Evolutionary conservation across 2,113 vertebrate genomes (phyloP).

Genomic region (Tautogolabrus adspersus): DNA sequence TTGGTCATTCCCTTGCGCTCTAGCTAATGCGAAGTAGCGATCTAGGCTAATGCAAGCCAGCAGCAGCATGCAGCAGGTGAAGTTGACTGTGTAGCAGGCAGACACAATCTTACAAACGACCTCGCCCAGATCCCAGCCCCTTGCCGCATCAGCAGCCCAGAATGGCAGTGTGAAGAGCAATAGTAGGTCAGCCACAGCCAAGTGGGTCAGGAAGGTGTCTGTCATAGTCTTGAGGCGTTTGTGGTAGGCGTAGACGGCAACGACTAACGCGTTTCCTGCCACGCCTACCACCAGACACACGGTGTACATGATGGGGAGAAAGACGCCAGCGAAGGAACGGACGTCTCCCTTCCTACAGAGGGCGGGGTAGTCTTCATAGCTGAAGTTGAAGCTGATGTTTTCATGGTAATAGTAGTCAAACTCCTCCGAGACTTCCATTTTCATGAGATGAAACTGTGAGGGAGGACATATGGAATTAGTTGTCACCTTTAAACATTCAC

Average conservation of each 20-base stretch:
- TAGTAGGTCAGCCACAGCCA: conserved; percentile 91
- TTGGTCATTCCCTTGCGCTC: conserved; percentile 22
- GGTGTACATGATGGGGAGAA: conserved; percentile 88
- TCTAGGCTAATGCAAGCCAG: conserved; percentile 94
- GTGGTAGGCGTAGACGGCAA: conserved; percentile 88
- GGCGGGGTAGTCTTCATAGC: conserved; percentile 86
- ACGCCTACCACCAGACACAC: conserved; percentile 87
- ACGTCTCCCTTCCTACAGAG: conserved; percentile 90
- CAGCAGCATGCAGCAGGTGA: conserved; percentile 93
- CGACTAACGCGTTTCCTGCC: conserved; percentile 88
- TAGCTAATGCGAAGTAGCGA: conserved; percentile 83
- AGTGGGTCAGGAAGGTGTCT: conserved; percentile 88
- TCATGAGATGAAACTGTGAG: conserved; percentile 28
- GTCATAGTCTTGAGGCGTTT: conserved; percentile 89
- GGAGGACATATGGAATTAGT: conserved; percentile 12
- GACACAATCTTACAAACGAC: conserved; percentile 88
- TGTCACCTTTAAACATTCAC: too few species aligned
- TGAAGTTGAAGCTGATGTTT: conserved; percentile 79
- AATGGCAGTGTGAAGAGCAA: conserved; percentile 93
- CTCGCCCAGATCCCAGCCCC: conserved; percentile 90
- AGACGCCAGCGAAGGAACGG: conserved; percentile 87
- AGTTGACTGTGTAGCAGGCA: conserved; percentile 89
- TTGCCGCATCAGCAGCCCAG: conserved; percentile 88
- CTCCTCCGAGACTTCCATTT: conserved; percentile 73
- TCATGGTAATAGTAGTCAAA: conserved; percentile 81